Evolutionary conservation across 2,113 vertebrate species (phyloP).

Genomic region (Carettochelys insculpta): DNA sequence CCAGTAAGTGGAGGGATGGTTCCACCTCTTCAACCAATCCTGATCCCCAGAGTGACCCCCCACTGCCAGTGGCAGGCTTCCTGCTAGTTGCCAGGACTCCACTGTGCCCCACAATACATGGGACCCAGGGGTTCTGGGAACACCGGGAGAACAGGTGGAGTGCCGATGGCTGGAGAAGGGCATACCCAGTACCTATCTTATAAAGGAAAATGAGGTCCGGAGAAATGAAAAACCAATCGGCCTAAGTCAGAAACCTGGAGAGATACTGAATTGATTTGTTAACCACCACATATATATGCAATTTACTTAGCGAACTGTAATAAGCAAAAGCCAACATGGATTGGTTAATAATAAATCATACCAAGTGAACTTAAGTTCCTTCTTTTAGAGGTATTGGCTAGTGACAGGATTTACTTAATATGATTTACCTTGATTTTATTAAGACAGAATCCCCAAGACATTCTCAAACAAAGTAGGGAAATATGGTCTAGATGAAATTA

Average conservation of each 20-base stretch:
- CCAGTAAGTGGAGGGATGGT: too few relatives aligned
- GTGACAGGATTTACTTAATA: neutral
- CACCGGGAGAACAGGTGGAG: too few relatives aligned
- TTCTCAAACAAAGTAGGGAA: neutral
- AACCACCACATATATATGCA: too few relatives aligned
- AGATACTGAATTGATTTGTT: neutral
- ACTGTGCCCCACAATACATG: too few relatives aligned
- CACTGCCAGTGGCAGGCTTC: too few relatives aligned
- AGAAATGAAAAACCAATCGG: neutral
- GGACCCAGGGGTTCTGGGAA: too few relatives aligned
- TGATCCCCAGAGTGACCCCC: too few relatives aligned
- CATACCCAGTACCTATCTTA: neutral
- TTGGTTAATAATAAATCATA: neutral
- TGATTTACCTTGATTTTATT: neutral
- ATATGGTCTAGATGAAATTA: neutral
- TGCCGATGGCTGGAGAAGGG: neutral
- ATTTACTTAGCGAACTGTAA: too few relatives aligned
- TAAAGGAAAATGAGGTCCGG: neutral
- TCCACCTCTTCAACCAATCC: too few relatives aligned
- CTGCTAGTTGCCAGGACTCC: too few relatives aligned
- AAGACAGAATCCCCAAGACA: too few relatives aligned
- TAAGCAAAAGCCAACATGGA: neutral
- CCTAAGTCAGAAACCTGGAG: neutral
- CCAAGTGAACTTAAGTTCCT: neutral
- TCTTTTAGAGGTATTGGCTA: neutral